These are phyloP conservation scores for Chrysocyon brachyurus DNA, from an alignment of 2,797 vertebrate species.

Conservation along the genomic window DNA sequence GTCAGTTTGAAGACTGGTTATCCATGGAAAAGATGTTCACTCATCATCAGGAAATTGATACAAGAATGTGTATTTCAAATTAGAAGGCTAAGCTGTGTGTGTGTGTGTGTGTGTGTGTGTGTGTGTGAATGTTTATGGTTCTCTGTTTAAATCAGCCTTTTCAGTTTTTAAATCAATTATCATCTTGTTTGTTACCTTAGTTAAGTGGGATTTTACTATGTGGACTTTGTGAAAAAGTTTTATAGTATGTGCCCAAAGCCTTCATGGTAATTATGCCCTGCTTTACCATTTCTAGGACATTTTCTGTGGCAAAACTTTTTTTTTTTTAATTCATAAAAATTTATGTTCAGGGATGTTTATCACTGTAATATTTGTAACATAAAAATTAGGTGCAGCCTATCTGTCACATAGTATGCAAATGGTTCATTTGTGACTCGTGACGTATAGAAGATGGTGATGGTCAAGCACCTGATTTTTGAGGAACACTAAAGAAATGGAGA, in stretches of 20 bases:
- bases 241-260: background rate
- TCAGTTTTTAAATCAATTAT: background rate
- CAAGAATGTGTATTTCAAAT: constrained; percentile 7
- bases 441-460: background rate
- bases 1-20: background rate
- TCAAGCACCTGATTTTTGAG: background rate
- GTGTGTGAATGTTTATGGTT: background rate
- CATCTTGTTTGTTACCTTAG: background rate
- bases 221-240: constrained; percentile 16
- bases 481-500: background rate
- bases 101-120: background rate
- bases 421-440: background rate
- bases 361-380: background rate
- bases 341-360: constrained; percentile 16
- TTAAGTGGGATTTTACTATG: background rate
- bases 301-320: background rate
- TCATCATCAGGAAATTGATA: background rate
- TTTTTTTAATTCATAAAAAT: background rate
- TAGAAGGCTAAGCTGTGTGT: background rate
- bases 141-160: constrained; percentile 7
- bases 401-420: background rate
- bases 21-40: constrained; percentile 13
- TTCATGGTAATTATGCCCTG: background rate
- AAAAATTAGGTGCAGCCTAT: background rate
- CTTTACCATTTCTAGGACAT: background rate